Evolutionary conservation across 1,140 invertebrate species (phyloP).

Genomic region (Zaprionus taronus): DNA sequence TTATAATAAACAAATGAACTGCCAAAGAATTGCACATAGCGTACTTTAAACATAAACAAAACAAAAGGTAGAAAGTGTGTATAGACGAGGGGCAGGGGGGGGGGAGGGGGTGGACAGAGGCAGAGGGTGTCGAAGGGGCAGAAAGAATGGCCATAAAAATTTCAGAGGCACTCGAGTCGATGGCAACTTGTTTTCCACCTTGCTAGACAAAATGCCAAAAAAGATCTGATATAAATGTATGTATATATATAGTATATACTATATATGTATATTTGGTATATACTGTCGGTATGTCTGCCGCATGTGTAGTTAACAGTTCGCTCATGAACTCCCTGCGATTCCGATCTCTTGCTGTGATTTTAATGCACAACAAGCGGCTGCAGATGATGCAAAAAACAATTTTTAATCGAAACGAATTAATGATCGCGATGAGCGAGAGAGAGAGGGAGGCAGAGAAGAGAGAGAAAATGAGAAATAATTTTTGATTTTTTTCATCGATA

Average conservation of each 20-base stretch:
- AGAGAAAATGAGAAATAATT: constrained; percentile 67
- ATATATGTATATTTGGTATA: constrained; percentile 22
- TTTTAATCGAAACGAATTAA: constrained; percentile 82
- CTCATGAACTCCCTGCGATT: constrained; percentile 19
- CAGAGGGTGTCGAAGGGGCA: neutral
- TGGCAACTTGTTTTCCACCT: constrained; percentile 70
- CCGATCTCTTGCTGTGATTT: constrained; percentile 74
- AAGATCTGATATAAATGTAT: constrained; percentile 6
- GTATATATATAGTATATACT: constrained; percentile 20
- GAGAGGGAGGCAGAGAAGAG: constrained; percentile 54
- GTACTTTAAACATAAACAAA: constrained; percentile 80
- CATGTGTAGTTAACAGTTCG: constrained; percentile 23
- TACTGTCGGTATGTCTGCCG: constrained; percentile 1
- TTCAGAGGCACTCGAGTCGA: constrained; percentile 67
- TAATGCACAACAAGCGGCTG: constrained; percentile 80
- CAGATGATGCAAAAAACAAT: constrained; percentile 68
- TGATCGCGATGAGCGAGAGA: constrained; percentile 53
- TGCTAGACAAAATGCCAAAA: constrained; percentile 75
- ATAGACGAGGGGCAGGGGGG: neutral
- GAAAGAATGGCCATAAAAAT: constrained; percentile 61
- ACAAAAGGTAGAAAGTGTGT: constrained; percentile 27
- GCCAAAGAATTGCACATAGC: constrained; percentile 76
- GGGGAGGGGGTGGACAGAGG: neutral
- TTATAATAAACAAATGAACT: constrained; percentile 79
- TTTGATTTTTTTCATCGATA: constrained; percentile 73